These are phyloP conservation scores for Thunnus thynnus DNA, from an alignment of 2,113 vertebrate species.

Conservation along the genomic window DNA sequence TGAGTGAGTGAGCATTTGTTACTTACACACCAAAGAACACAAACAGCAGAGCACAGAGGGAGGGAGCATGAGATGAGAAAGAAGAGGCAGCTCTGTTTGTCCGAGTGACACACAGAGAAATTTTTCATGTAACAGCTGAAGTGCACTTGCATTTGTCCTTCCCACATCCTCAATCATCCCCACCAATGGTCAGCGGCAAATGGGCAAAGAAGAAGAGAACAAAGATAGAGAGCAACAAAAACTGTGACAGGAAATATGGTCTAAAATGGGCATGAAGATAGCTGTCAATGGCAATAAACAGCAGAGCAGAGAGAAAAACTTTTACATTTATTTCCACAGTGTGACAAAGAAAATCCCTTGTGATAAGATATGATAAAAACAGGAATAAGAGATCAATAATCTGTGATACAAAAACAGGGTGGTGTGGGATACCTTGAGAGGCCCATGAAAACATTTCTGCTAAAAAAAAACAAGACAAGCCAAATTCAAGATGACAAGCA, in stretches of 20 bases:
- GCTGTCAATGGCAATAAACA: neutral
- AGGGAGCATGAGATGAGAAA: constrained; percentile 8
- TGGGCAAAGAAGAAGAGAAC: neutral
- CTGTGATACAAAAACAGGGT: neutral
- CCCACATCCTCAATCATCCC: neutral
- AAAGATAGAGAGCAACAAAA: neutral
- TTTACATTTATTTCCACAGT: constrained; percentile 5
- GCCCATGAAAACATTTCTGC: constrained; percentile 13
- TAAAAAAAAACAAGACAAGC: constrained; percentile 14
- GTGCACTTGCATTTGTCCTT: constrained; percentile 14
- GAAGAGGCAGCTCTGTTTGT: constrained; percentile 20
- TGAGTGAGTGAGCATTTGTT: constrained; percentile 71
- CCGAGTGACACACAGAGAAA: constrained; percentile 26
- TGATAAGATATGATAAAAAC: constrained; percentile 37
- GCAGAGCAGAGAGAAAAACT: neutral
- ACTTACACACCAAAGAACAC: constrained; percentile 71
- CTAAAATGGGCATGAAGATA: constrained; percentile 3
- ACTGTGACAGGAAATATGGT: neutral
- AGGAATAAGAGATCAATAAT: constrained; percentile 29
- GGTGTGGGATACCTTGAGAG: neutral
- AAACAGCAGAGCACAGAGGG: constrained; percentile 70
- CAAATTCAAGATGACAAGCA: constrained; percentile 46
- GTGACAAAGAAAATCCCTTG: constrained; percentile 14
- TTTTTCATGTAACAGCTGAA: neutral
- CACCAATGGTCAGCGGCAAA: too few relatives aligned